A percentile compares a stretch with the other conserved stretches of the same genome.
These are phyloP conservation scores for Casuarius casuarius DNA, from an alignment of 2,113 vertebrate genomes.

Conservation along the genomic window DNA sequence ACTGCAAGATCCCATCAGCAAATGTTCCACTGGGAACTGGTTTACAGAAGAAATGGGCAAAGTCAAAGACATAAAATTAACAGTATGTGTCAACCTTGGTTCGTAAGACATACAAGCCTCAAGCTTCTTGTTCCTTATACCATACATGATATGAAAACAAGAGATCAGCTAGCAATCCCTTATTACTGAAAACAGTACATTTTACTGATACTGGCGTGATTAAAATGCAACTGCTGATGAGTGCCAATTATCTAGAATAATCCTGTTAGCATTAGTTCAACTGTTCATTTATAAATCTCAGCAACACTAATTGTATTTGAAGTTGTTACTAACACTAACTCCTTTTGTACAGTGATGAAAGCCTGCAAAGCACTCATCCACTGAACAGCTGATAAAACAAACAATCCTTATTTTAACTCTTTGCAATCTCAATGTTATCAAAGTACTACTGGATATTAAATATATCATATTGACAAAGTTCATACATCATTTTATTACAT, in stretches of 20 bases:
- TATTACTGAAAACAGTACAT: neutral
- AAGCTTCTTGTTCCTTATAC: conserved; percentile 36
- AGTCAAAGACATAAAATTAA: conserved; percentile 45
- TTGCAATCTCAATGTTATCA: neutral
- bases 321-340: conserved; percentile 24
- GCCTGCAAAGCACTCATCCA: conserved; percentile 29
- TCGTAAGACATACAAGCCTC: conserved; percentile 5
- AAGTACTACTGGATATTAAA: neutral
- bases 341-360: conserved; percentile 35
- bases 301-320: conserved; percentile 40
- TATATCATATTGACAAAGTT: neutral
- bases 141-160: neutral
- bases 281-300: conserved; percentile 54
- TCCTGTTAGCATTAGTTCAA: conserved; percentile 58
- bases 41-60: conserved; percentile 63
- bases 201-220: conserved; percentile 33
- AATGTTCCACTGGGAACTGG: conserved; percentile 45
- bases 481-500: neutral
- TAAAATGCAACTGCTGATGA: conserved; percentile 60
- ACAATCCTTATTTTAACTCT: neutral
- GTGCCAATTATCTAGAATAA: conserved; percentile 65
- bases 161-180: neutral
- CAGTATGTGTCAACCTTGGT: conserved; percentile 42
- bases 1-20: conserved; percentile 46
- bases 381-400: conserved; percentile 45